A percentile compares a stretch with the other conserved stretches of the same genome.
These are phyloP conservation scores for Patella depressa DNA, from an alignment of 2,888 invertebrate genomes.

Conservation along the genomic window DNA sequence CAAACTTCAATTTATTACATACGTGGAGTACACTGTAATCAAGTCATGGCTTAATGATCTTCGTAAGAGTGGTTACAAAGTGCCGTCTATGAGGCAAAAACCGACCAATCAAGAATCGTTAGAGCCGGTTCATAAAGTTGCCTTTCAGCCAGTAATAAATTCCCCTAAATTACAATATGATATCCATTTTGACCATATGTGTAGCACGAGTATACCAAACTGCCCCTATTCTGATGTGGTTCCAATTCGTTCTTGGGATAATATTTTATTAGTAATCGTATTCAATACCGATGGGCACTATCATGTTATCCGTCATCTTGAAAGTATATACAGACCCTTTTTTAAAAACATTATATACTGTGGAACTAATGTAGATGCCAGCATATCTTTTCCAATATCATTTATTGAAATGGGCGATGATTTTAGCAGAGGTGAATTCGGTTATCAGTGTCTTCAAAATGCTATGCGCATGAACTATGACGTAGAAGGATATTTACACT, in stretches of 20 bases:
- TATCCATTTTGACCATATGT: too few species aligned
- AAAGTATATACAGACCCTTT: conserved; percentile 19
- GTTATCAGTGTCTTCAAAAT: conserved; percentile 23
- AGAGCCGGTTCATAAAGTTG: too few species aligned
- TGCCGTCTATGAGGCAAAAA: too few species aligned
- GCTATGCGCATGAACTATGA: conserved; percentile 27
- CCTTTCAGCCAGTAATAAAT: too few species aligned
- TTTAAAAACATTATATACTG: conserved; percentile 26
- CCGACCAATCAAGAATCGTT: too few species aligned
- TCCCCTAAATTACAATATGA: too few species aligned
- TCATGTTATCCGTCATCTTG: conserved; percentile 1
- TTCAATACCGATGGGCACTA: conserved; percentile 10
- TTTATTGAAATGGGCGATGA: conserved; percentile 15
- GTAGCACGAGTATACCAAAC: neutral
- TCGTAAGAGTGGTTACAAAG: too few species aligned
- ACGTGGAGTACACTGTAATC: too few species aligned
- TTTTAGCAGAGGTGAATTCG: conserved; percentile 8
- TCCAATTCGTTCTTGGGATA: neutral
- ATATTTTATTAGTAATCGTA: conserved; percentile 24
- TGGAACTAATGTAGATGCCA: neutral
- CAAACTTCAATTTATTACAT: too few species aligned
- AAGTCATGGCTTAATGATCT: too few species aligned
- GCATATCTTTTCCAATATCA: neutral
- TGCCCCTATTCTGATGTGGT: neutral
- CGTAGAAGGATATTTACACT: conserved; percentile 25